Evolutionary conservation across 2,797 vertebrate genomes (phyloP).

Genomic region (Chelidonichthys spinosus): DNA sequence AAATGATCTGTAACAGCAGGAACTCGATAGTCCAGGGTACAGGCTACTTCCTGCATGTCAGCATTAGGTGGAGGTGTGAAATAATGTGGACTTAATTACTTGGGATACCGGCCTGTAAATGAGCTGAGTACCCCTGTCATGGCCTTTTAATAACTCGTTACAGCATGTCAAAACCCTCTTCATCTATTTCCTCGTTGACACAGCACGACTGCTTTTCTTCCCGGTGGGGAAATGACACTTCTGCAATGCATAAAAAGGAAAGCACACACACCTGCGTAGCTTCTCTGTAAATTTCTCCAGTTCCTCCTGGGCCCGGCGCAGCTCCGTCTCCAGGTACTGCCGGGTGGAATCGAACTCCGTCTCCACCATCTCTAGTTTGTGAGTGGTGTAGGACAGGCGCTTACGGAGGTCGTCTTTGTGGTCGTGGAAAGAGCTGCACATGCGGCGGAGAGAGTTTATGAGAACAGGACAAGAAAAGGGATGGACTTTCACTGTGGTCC

Average conservation of each 20-base stretch:
- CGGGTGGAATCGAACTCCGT: conserved; percentile 94
- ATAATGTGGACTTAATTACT: neutral
- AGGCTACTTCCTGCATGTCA: neutral
- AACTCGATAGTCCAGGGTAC: neutral
- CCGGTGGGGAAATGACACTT: neutral
- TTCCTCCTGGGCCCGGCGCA: conserved; percentile 94
- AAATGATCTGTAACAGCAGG: neutral
- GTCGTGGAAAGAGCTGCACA: conserved; percentile 92
- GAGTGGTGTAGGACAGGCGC: conserved; percentile 92
- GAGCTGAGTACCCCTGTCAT: conserved; percentile 6
- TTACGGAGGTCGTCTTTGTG: conserved; percentile 97
- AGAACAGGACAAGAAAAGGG: conserved; percentile 24
- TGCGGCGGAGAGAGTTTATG: conserved; percentile 24
- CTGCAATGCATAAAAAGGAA: conserved; percentile 3
- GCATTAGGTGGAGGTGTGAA: neutral
- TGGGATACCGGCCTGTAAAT: neutral
- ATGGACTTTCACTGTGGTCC: conserved; percentile 19
- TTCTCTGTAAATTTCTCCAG: conserved; percentile 97
- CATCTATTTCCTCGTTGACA: neutral
- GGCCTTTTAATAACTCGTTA: neutral
- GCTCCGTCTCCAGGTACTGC: conserved; percentile 95
- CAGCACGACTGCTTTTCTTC: neutral
- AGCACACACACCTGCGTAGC: conserved; percentile 87
- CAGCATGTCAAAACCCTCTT: neutral
- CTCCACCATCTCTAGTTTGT: conserved; percentile 96